phyloP scores from a whole-genome alignment of 2,113 vertebrate species.

The Lichenostomus cassidix region DNA sequence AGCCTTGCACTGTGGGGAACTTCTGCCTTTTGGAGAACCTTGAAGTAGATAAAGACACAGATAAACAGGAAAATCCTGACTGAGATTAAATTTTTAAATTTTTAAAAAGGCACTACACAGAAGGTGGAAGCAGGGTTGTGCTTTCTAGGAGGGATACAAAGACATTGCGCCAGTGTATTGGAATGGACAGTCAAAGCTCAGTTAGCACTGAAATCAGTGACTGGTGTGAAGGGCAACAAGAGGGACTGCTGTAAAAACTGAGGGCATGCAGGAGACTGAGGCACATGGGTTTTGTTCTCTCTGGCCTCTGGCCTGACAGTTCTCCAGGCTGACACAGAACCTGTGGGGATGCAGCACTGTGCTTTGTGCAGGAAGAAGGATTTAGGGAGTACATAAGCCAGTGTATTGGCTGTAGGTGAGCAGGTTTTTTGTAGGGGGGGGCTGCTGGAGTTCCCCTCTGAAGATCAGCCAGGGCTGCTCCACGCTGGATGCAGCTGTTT shows the following conservation, averaged over 20 bases:
- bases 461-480: not conserved
- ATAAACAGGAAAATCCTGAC: not conserved
- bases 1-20: not conserved
- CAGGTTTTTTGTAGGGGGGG: not conserved
- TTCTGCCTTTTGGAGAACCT: not conserved
- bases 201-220: not conserved
- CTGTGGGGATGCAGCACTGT: not conserved
- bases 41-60: not conserved
- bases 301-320: not conserved
- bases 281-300: accelerated
- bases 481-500: accelerated
- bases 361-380: not conserved
- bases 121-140: not conserved
- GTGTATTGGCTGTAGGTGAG: not conserved
- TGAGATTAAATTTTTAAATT: not conserved
- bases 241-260: not conserved
- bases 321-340: not conserved
- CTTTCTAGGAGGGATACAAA: not conserved
- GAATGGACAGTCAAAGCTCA: not conserved
- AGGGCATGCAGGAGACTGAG: not conserved
- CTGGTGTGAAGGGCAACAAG: not conserved
- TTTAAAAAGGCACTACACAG: not conserved
- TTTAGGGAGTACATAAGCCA: not conserved
- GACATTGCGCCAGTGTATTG: not conserved
- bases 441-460: accelerated